Evolutionary conservation across 2,113 vertebrate species (phyloP).

Genomic region (Ondatra zibethicus): DNA sequence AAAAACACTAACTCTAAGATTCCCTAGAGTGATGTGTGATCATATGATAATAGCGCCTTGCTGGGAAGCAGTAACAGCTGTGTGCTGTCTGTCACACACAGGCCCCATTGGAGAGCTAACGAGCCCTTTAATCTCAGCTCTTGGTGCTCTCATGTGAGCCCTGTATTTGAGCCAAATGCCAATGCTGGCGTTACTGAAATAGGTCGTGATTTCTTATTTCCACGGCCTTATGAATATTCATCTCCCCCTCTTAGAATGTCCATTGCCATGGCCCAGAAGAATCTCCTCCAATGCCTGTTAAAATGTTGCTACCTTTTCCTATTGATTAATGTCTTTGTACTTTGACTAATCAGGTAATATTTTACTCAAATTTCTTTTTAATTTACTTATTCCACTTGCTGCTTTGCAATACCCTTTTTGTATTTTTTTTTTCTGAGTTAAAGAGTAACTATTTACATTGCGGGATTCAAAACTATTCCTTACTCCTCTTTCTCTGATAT

Average conservation of each 20-base stretch:
- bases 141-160: neutral
- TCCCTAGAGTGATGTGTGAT: neutral
- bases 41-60: neutral
- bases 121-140: no score
- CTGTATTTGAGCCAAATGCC: neutral
- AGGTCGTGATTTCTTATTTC: neutral
- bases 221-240: neutral
- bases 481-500: neutral
- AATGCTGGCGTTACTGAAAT: neutral
- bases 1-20: neutral
- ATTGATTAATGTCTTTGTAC: neutral
- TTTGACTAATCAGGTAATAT: conserved; percentile 7
- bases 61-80: neutral
- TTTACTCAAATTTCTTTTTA: conserved; percentile 32
- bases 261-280: neutral
- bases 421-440: conserved; percentile 1
- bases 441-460: conserved; percentile 39
- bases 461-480: conserved; percentile 39
- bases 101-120: neutral
- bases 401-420: neutral
- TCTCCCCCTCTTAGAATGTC: neutral
- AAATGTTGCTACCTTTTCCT: neutral
- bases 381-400: neutral
- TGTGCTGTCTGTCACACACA: neutral
- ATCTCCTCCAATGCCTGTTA: neutral